These are phyloP conservation scores for Urechis unicinctus DNA, from an alignment of 2,888 invertebrate species.

Conservation along the genomic window DNA sequence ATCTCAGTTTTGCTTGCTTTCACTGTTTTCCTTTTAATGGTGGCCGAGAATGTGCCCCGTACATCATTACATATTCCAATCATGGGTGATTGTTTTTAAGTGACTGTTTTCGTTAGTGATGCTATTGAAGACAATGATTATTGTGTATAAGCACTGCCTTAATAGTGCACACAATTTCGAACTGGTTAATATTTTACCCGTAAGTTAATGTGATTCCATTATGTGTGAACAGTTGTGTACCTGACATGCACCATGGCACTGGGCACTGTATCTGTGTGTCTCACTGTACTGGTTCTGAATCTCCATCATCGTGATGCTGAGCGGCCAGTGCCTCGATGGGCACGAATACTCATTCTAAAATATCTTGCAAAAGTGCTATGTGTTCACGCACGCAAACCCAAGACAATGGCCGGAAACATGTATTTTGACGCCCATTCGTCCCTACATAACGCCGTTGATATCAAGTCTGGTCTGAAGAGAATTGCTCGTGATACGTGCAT, in stretches of 20 bases:
- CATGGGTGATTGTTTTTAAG: not conserved
- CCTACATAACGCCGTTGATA: constrained; percentile 2
- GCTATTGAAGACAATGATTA: too few relatives aligned
- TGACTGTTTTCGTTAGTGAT: too few relatives aligned
- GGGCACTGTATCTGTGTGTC: constrained; percentile 22
- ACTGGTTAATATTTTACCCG: too few relatives aligned
- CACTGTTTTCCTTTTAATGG: constrained; percentile 33
- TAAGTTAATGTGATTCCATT: too few relatives aligned
- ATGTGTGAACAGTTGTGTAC: constrained; percentile 23
- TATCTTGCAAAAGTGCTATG: constrained; percentile 19
- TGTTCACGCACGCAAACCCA: constrained; percentile 17
- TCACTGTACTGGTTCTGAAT: constrained; percentile 23
- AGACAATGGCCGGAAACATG: constrained; percentile 10
- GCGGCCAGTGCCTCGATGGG: constrained; percentile 19
- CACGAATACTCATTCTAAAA: constrained; percentile 15
- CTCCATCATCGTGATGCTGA: constrained; percentile 21
- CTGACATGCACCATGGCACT: constrained; percentile 25
- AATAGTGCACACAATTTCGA: too few relatives aligned
- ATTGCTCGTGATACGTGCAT: constrained; percentile 16
- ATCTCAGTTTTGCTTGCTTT: constrained; percentile 31
- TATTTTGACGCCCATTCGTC: not conserved
- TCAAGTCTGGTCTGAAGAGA: constrained; percentile 13
- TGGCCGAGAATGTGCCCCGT: constrained; percentile 34
- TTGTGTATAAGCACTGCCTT: too few relatives aligned
- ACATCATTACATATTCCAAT: constrained; percentile 27